phyloP scores from a whole-genome alignment of 2,113 vertebrate species.

The Tachysurus vachellii region DNA sequence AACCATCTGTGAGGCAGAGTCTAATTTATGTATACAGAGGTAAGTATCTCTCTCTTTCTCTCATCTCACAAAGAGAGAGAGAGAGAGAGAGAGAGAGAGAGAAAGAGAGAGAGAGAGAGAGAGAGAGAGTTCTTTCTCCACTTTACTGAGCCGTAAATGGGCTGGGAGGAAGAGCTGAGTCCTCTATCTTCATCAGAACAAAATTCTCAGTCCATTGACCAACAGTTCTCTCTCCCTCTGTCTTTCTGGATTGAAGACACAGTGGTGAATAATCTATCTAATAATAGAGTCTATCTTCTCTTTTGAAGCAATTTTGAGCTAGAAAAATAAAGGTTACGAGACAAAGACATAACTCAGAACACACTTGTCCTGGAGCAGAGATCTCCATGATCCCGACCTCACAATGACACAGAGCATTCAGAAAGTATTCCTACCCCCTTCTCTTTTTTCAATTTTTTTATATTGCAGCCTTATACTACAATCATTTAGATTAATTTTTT shows the following conservation, averaged over 20 bases:
- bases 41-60: constrained; percentile 42
- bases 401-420: not conserved
- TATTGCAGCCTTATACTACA: too few relatives aligned
- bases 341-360: constrained; percentile 15
- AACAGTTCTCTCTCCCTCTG: constrained; percentile 23
- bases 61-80: constrained; percentile 17
- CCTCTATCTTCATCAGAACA: constrained; percentile 41
- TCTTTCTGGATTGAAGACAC: constrained; percentile 9
- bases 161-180: constrained; percentile 27
- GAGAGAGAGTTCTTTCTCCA: not conserved
- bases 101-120: constrained; percentile 7
- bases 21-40: constrained; percentile 55
- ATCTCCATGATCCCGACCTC: not conserved
- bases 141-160: constrained; percentile 33
- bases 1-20: constrained; percentile 54
- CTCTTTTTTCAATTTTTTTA: too few relatives aligned
- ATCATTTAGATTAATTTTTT: too few relatives aligned
- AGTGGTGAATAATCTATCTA: constrained; percentile 40
- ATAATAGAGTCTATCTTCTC: constrained; percentile 13
- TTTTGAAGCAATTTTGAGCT: constrained; percentile 27
- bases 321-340: constrained; percentile 26
- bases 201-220: constrained; percentile 43
- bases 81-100: not conserved
- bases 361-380: not conserved
- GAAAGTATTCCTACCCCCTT: too few relatives aligned